A percentile compares a stretch with the other conserved stretches of the same genome.
Evolutionary conservation across 2,797 vertebrate genomes (phyloP).

Genomic region (Eurystomus glaucurus): DNA sequence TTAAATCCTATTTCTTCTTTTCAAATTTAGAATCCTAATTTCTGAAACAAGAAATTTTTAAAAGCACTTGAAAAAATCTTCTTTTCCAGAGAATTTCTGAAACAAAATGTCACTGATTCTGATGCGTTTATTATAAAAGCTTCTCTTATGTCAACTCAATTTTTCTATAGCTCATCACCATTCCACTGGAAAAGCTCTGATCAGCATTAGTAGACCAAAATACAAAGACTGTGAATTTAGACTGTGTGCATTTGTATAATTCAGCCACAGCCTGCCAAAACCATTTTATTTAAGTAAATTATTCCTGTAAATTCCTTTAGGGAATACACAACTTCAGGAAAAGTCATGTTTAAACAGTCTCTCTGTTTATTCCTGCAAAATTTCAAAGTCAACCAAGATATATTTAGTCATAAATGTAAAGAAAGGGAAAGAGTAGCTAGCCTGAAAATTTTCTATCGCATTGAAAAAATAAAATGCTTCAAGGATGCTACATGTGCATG

Average conservation of each 20-base stretch:
- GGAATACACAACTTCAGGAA: neutral
- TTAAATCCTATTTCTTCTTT: slow-evolving; percentile 17
- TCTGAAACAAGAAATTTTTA: neutral
- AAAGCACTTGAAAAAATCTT: neutral
- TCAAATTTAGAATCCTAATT: neutral
- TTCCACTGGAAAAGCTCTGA: neutral
- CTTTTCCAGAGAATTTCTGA: neutral
- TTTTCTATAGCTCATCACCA: neutral
- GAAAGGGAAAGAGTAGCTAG: neutral
- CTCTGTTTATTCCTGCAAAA: neutral
- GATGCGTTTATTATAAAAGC: neutral
- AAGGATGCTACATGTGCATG: neutral
- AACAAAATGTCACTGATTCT: neutral
- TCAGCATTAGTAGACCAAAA: neutral
- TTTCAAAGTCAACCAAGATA: neutral
- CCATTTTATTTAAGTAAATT: neutral
- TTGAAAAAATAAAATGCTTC: neutral
- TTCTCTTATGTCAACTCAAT: neutral
- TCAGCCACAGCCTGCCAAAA: neutral
- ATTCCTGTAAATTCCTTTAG: neutral
- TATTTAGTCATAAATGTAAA: neutral
- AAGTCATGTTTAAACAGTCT: neutral
- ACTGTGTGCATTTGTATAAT: neutral
- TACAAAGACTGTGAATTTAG: neutral
- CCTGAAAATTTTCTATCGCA: neutral